Percentiles rank a stretch among this genome's conserved stretches.
Evolutionary conservation across 2,113 vertebrate species (phyloP).

Genomic region (Odontesthes bonariensis): DNA sequence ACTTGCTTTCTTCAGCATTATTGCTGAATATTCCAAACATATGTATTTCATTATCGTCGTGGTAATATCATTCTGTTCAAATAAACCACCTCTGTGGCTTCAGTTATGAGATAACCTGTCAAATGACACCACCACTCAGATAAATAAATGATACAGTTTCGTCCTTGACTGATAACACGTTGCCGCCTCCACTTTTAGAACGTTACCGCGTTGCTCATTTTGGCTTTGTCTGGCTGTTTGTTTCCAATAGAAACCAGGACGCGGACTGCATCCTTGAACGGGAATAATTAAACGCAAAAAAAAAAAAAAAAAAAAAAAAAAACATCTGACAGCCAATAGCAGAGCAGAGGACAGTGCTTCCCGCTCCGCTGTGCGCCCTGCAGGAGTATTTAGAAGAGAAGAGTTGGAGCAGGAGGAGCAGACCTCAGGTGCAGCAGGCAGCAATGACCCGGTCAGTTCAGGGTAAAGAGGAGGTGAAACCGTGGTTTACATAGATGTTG

Average conservation of each 20-base stretch:
- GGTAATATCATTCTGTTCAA: no score
- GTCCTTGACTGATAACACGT: conserved; percentile 21
- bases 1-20: no score
- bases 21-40: no score
- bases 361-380: conserved; percentile 82
- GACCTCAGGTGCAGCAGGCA: conserved; percentile 59
- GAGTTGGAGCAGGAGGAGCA: conserved; percentile 12
- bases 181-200: conserved; percentile 25
- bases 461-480: background rate
- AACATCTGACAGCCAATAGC: conserved; percentile 69
- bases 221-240: conserved; percentile 24
- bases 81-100: no score
- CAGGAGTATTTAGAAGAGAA: conserved; percentile 75
- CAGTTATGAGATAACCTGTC: background rate
- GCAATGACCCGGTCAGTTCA: conserved; percentile 14
- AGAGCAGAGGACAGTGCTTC: conserved; percentile 69
- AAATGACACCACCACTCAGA: background rate
- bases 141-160: background rate
- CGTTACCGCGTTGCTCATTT: conserved; percentile 38
- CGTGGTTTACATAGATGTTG: background rate
- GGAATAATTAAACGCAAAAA: background rate
- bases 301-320: background rate
- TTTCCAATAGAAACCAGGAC: conserved; percentile 68
- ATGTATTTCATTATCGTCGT: no score
- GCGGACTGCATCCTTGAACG: conserved; percentile 53